A percentile compares a stretch with the other conserved stretches of the same genome.
Conservation (phyloP, 2,888 invertebrate species). For the Watsonalla binaria region DNA sequence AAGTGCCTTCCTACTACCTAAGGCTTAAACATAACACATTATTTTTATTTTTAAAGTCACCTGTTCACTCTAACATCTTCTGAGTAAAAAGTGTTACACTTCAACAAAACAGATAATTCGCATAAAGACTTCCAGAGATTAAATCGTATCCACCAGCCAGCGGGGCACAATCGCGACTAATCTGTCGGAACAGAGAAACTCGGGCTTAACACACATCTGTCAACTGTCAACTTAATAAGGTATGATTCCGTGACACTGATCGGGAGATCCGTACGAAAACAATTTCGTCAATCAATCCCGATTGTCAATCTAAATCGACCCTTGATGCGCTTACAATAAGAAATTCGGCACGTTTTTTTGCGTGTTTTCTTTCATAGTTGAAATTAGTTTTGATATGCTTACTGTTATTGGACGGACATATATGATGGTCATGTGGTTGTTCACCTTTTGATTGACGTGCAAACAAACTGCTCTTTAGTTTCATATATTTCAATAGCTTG, state of each 20-base stretch:
- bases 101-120: too few relatives aligned
- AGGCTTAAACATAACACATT: too few relatives aligned
- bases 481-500: too few relatives aligned
- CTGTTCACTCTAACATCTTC: too few relatives aligned
- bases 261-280: conserved; percentile 2
- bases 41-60: too few relatives aligned
- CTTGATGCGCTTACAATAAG: not conserved
- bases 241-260: conserved; percentile 30
- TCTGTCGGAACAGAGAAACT: conserved; percentile 7
- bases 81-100: too few relatives aligned
- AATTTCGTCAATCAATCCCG: not conserved
- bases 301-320: not conserved
- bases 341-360: not conserved
- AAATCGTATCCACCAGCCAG: not conserved
- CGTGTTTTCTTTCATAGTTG: not conserved
- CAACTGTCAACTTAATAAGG: conserved; percentile 27
- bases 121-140: too few relatives aligned
- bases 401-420: not conserved
- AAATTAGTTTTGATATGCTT: not conserved
- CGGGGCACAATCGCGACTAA: not conserved
- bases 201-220: conserved; percentile 23
- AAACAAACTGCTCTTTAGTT: too few relatives aligned
- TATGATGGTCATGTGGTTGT: not conserved
- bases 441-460: not conserved
- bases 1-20: too few relatives aligned